These are phyloP conservation scores for Lucilia sericata DNA, from an alignment of 1,140 invertebrate genomes.

Conservation along the genomic window DNA sequence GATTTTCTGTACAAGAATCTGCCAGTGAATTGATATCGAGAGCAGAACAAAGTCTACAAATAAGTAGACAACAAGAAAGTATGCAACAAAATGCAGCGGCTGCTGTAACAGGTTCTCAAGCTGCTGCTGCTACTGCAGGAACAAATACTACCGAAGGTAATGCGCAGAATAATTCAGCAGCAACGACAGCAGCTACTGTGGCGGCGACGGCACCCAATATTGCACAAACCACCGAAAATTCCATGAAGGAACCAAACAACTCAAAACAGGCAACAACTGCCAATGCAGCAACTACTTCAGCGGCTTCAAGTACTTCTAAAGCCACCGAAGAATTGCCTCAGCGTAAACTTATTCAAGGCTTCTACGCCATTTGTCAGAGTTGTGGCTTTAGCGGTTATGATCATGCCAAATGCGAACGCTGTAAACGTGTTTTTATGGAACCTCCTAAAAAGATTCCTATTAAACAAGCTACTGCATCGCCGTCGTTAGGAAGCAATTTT, in stretches of 20 bases:
- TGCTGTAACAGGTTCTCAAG: constrained; percentile 39
- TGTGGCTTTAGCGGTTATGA: constrained; percentile 80
- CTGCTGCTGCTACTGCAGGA: constrained; percentile 51
- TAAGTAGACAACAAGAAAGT: constrained; percentile 59
- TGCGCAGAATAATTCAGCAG: constrained; percentile 53
- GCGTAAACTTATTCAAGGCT: constrained; percentile 76
- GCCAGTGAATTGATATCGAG: constrained; percentile 63
- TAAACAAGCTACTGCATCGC: constrained; percentile 55
- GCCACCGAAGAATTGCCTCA: constrained; percentile 56
- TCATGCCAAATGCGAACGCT: constrained; percentile 78
- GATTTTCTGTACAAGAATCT: constrained; percentile 66
- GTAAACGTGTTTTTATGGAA: constrained; percentile 72
- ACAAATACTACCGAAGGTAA: constrained; percentile 32
- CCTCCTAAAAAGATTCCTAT: constrained; percentile 72
- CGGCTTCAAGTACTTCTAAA: constrained; percentile 33
- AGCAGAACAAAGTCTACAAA: constrained; percentile 64
- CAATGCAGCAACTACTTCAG: neutral
- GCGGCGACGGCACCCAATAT: neutral
- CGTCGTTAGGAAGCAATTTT: constrained; percentile 49
- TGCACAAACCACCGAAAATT: constrained; percentile 9
- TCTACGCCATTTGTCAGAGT: constrained; percentile 77
- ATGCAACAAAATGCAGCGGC: constrained; percentile 37
- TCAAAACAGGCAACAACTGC: neutral
- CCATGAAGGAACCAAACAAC: constrained; percentile 1
- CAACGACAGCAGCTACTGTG: constrained; percentile 51